phyloP scores from a whole-genome alignment of 2,888 invertebrate species.

The Zonitis immaculata region DNA sequence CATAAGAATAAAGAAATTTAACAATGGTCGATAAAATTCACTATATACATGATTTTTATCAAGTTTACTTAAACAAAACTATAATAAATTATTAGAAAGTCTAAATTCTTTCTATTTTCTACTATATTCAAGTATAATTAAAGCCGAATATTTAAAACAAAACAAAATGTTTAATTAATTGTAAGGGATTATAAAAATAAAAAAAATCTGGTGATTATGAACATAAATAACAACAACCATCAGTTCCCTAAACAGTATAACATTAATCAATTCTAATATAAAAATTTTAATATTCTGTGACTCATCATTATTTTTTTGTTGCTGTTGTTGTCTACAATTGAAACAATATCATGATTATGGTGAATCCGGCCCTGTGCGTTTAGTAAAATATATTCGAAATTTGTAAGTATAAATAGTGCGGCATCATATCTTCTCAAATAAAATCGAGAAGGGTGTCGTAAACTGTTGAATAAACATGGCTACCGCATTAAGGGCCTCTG shows the following conservation, averaged over 20 bases:
- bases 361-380: not conserved
- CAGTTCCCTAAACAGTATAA: not conserved
- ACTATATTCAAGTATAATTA: too few relatives aligned
- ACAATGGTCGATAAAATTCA: not conserved
- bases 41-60: not conserved
- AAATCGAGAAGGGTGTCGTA: slow-evolving; percentile 16
- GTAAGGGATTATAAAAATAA: not conserved
- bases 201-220: not conserved
- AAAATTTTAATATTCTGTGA: not conserved
- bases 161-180: too few relatives aligned
- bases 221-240: slow-evolving; percentile 3
- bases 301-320: too few relatives aligned
- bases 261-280: slow-evolving; percentile 3
- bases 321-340: not conserved
- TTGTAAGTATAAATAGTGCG: not conserved
- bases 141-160: too few relatives aligned
- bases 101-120: too few relatives aligned
- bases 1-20: too few relatives aligned
- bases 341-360: not conserved
- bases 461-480: slow-evolving; percentile 41
- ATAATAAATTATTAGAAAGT: too few relatives aligned
- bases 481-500: slow-evolving; percentile 42
- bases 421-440: not conserved
- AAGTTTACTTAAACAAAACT: too few relatives aligned
- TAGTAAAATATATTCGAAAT: not conserved